Percentiles rank a stretch among this genome's conserved stretches.
Evolutionary conservation across 2,797 vertebrate genomes (phyloP).

Genomic region (Botia almorhae): DNA sequence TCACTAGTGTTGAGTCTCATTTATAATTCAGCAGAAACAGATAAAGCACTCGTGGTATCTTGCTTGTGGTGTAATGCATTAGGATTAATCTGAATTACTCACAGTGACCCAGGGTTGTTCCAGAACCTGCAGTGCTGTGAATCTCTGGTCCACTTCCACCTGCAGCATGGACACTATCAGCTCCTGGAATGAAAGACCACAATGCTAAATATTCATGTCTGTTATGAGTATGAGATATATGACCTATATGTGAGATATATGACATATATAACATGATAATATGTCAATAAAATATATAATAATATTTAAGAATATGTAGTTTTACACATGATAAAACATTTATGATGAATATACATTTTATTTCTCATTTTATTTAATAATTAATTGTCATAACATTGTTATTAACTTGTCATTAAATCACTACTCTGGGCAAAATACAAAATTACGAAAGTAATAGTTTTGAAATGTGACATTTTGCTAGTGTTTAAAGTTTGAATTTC

Average conservation of each 20-base stretch:
- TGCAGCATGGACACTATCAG: constrained; percentile 96
- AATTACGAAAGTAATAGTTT: no score
- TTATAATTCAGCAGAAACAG: not conserved
- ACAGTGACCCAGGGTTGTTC: constrained; percentile 98
- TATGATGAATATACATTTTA: no score
- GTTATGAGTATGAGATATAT: not conserved
- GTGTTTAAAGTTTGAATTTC: no score
- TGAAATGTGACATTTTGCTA: no score
- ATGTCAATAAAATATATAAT: not conserved
- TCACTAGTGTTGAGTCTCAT: not conserved
- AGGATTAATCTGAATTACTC: constrained; percentile 67
- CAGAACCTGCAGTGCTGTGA: constrained; percentile 91
- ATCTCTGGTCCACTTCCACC: constrained; percentile 94
- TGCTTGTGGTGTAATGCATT: not conserved
- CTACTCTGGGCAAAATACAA: no score
- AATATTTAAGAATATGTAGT: no score
- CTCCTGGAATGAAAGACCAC: constrained; percentile 75
- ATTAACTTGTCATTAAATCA: no score
- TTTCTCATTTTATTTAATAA: no score
- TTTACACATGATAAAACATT: no score
- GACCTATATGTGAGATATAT: not conserved
- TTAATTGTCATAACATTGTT: no score
- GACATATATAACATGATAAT: not conserved
- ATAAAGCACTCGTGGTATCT: not conserved
- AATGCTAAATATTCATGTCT: not conserved